Base-by-base conservation (phyloP, 2,797 vertebrate genomes). In the Setipinna tenuifilis region DNA sequence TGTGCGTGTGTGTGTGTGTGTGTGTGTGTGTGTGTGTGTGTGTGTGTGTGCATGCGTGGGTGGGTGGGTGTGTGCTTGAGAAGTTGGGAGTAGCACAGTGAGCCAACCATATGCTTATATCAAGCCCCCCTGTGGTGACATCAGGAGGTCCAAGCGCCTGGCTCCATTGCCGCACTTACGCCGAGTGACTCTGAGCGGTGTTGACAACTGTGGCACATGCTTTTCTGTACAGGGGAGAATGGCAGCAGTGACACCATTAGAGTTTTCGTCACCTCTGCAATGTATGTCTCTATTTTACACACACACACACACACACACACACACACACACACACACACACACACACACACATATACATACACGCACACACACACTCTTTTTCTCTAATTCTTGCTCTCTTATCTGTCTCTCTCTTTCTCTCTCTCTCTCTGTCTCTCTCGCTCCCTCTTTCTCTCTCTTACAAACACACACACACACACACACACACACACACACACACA, bases 41-140 rank as follows among this genome's bases (percentile, higher is more conserved):
- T 28, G 10, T 84, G 81, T 71, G 46, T 48, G 84, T 83, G 31
- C 81, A 68, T 14, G 7, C 86, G 75, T 65, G 50, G 54, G 78
- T 84, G 68, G 57, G 75, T 21, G 57, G 11, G 57, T 58, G 57
- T 58, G 58, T 19, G 50, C 12, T 65, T 65, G 28, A 31, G 28
- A 31, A 11, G 82, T 58, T 14, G 58, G 54, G 25, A 54, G 57
- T 23, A 80, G 59, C 46, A 25, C 88, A 89, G 87, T 81, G 71
- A 84, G 85, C 82, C 86, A 86, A 86, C 87, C 88, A 90, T 88
- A 88, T 89, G 88, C 65, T 88, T 83, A 68, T 9, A 68, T 82
- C 61, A 85, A 85, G 88, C 48, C 84, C 87, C 83, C 89, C 88
- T 71, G 84, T 84, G 62, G 85, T 19, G 31, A 41, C 71, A 78